Base-by-base conservation (phyloP, 2,888 invertebrate genomes). In the Drosophila antonietae region DNA sequence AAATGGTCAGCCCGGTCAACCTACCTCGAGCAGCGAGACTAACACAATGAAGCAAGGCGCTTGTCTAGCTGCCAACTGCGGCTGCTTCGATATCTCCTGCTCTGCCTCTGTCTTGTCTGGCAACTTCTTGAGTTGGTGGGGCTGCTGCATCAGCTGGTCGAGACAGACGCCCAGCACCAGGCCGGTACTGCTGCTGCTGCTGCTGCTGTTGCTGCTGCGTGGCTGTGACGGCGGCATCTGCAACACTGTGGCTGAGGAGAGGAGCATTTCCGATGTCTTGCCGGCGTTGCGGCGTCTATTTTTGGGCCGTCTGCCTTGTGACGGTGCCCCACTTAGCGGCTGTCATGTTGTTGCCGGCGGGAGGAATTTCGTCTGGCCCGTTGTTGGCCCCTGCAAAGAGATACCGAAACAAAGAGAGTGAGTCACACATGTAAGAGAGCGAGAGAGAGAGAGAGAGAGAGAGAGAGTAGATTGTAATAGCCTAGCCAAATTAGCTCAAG, bases 21-120 rank as follows among this genome's bases (percentile, higher is more conserved):
- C 95, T 93, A 98, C 98, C 96, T 98, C 98, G 90, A 98, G 94
- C 88, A 98, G 94, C 68, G 98, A 98, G 93, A 98, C 96, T 92
- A 97, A 95, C 88, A 98, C 96, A 91, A 98, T 97, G 93, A 98
- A 98, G 77, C 98, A 94, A 28, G 98, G 98, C 72, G 98, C 92
- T 98, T 98, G 82, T 97, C 98, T 56, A 20, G 55, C 37, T 61
- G 67, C 41, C 93, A 98, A 97, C 93, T 97, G 98, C 93, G 97
- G 98, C 44, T 71, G 76, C 68, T 70, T 10, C 23, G 8, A 14
- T 51, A 9, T 20, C n/a, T 39, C 15, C 2, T 47, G 33, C 20
- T 41, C 41, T 41, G 46, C 5, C 12, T 18, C 52, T 4, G 10
- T 35, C 62, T 37, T 56, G 44, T 3, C 61, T 61, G 60, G 51